Evolutionary conservation across 1,140 invertebrate species (phyloP), one percentile per base, ranked within the genome.

Genomic region (Heliothis virescens): DNA sequence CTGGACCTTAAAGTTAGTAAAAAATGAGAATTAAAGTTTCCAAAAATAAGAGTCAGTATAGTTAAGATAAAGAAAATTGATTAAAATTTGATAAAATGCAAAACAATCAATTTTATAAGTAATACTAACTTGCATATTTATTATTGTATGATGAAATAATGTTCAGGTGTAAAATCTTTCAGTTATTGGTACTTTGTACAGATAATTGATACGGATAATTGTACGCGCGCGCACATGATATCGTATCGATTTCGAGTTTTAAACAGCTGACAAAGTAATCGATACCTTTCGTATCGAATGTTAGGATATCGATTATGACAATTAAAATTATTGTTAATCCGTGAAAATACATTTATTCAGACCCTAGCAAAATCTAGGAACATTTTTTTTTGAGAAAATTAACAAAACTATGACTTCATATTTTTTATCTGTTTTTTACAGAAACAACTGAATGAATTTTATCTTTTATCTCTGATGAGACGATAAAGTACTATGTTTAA

Each of bases 221-320:
- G 41, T 18, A 48, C 63, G 63, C 29, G 60, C 29, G 29, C 34
- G 34, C 34, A 41, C 34, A 48, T 10, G 16, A 21, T 65, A 65
- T 21, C 10, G 18, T 67, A 67, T 67, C 34, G 41, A 67, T 67
- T 67, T 13, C 41, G 47, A 65, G 62, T 47, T 47, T 65, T 47
- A 16, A 11, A 34, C 62, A 67, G 63, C 34, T 48, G 41, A 48
- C 41, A 48, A 11, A 47, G 41, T 16, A 65, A 47, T 65, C 34
- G 9, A 65, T 67, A 67, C 16, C 16, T 67, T 67, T 48, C 3
- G 16, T 21, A 67, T 18, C 63, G 16, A 48, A 3, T 11, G n/a
- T 3, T 48, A 21, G 11, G 11, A 48, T 67, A 67, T 67, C 63
- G 16, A 41, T 48, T 21, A 9, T 48, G 50, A 1, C 11, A 41